Evolutionary conservation across 2,113 vertebrate genomes (phyloP).

Genomic region (Bucco capensis): DNA sequence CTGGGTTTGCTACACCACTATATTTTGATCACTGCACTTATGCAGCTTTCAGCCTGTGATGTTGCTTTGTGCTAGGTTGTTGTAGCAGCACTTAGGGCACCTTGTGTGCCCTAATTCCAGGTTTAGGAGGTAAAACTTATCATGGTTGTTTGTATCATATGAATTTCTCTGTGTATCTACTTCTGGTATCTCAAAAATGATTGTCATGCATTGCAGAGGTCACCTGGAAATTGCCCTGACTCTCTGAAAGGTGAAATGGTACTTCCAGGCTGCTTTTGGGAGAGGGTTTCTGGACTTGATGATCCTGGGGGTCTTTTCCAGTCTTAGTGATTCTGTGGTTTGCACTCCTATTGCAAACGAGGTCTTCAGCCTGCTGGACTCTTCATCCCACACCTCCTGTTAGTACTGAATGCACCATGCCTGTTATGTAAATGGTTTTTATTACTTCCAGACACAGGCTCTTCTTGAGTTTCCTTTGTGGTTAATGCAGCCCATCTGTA

Average conservation of each 20-base stretch:
- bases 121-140: neutral
- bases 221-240: neutral
- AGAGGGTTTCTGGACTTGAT: neutral
- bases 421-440: neutral
- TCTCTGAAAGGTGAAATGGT: neutral
- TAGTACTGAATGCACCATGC: neutral
- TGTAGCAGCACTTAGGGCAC: neutral
- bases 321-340: no score
- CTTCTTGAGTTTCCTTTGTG: slow-evolving; percentile 20
- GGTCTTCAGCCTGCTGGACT: neutral
- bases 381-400: neutral
- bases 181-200: neutral
- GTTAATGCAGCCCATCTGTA: slow-evolving; percentile 6
- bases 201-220: neutral
- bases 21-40: neutral
- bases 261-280: neutral
- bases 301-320: no score
- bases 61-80: neutral
- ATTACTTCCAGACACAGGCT: neutral
- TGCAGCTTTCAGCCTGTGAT: neutral
- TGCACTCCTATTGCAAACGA: neutral
- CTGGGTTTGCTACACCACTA: neutral
- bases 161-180: neutral
- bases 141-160: neutral
- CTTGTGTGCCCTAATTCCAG: neutral